Evolutionary conservation across 2,113 vertebrate species (phyloP).

Genomic region (Myrmecobius fasciatus): DNA sequence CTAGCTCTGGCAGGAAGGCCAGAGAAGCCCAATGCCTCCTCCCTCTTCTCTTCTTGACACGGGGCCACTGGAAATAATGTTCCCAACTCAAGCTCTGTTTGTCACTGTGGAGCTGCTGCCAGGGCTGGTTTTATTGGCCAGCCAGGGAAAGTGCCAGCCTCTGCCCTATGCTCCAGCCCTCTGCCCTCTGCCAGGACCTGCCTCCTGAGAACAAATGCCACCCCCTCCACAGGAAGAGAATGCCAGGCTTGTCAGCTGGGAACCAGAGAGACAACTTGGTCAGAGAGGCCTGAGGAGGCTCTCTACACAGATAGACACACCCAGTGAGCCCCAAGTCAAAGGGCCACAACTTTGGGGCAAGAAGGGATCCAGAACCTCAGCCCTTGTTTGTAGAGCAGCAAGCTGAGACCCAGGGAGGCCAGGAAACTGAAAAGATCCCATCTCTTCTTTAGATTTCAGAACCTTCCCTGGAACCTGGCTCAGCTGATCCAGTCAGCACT

Average conservation of each 20-base stretch:
- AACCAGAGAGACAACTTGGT: neutral
- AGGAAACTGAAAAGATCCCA: no score
- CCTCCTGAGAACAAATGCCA: neutral
- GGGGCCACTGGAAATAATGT: neutral
- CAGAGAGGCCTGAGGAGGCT: neutral
- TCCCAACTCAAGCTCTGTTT: neutral
- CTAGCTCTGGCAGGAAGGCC: neutral
- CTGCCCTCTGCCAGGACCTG: neutral
- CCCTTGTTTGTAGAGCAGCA: no score
- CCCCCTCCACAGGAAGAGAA: neutral
- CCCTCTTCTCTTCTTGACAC: neutral
- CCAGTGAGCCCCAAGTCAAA: neutral
- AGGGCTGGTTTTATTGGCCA: neutral
- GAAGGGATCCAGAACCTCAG: no score
- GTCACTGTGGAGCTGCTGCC: neutral
- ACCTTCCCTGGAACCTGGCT: no score
- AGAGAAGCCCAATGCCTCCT: neutral
- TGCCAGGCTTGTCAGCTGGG: neutral
- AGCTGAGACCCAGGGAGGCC: no score
- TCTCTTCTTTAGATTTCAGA: no score
- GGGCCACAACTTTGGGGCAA: no score
- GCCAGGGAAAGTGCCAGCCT: neutral
- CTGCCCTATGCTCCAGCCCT: neutral
- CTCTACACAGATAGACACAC: neutral
- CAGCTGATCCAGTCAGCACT: no score